Conservation (phyloP, 1,140 invertebrate species). For the Drosophila mojavensis region DNA sequence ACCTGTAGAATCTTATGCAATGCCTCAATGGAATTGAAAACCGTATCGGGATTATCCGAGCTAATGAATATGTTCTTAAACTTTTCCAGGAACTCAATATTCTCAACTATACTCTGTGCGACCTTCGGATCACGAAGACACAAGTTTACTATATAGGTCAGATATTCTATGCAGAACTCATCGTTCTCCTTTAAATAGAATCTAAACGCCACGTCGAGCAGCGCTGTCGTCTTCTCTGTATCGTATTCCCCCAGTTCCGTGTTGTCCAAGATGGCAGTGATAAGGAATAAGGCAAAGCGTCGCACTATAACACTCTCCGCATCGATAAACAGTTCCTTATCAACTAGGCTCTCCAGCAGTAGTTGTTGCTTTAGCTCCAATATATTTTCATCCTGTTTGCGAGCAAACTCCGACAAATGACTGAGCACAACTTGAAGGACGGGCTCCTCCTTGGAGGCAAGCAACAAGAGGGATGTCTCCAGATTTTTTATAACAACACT, state of each 20-base stretch:
- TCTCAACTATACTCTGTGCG: slow-evolving; percentile 46
- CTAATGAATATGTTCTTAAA: slow-evolving; percentile 52
- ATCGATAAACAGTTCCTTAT: slow-evolving; percentile 62
- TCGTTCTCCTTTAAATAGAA: slow-evolving; percentile 63
- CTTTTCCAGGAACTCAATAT: slow-evolving; percentile 60
- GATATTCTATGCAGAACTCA: slow-evolving; percentile 73
- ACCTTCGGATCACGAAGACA: slow-evolving; percentile 70
- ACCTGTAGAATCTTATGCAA: slow-evolving; percentile 66
- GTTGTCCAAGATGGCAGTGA: slow-evolving; percentile 61
- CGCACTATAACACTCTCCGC: slow-evolving; percentile 54
- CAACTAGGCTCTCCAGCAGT: slow-evolving; percentile 55
- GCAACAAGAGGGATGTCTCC: slow-evolving; percentile 60
- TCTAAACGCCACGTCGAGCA: slow-evolving; percentile 41
- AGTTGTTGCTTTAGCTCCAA: slow-evolving; percentile 47
- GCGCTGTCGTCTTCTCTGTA: slow-evolving; percentile 33
- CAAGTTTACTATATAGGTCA: slow-evolving; percentile 67
- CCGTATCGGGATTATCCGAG: slow-evolving; percentile 73
- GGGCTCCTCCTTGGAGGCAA: slow-evolving; percentile 64
- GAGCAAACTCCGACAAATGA: slow-evolving; percentile 69
- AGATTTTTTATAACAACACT: slow-evolving; percentile 57
- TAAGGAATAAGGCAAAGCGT: slow-evolving; percentile 64
- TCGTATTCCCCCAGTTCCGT: slow-evolving; percentile 60
- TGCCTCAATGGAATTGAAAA: slow-evolving; percentile 65
- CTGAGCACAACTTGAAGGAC: slow-evolving; percentile 62
- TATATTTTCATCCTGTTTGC: slow-evolving; percentile 59